Percentiles rank a stretch among this genome's conserved stretches.
Evolutionary conservation across 2,888 invertebrate species (phyloP).

Genomic region (Stegophylla sp.): DNA sequence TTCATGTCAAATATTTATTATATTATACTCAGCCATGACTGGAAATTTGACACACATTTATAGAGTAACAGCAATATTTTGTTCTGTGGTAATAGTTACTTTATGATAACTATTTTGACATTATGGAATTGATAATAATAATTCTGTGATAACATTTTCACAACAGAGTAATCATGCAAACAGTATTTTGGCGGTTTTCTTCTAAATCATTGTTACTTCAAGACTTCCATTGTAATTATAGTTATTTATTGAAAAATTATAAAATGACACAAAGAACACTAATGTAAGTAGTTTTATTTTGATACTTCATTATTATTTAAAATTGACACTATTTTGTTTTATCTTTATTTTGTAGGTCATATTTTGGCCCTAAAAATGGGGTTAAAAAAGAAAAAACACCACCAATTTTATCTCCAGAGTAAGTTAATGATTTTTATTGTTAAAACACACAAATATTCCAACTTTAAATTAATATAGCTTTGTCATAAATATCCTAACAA

Average conservation of each 20-base stretch:
- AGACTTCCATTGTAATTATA: neutral
- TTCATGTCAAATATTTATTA: too few relatives aligned
- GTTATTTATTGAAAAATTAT: neutral
- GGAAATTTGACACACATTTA: too few relatives aligned
- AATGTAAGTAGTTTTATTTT: constrained; percentile 36
- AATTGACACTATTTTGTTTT: neutral
- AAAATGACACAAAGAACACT: constrained; percentile 54
- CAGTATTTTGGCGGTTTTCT: constrained; percentile 50
- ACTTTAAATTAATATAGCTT: too few relatives aligned
- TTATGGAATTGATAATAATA: neutral
- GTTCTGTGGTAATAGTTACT: too few relatives aligned
- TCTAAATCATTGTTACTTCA: neutral
- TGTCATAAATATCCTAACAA: too few relatives aligned
- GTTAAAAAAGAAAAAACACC: constrained; percentile 30
- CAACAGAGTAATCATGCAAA: constrained; percentile 3
- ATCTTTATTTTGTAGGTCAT: constrained; percentile 26
- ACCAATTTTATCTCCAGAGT: constrained; percentile 25
- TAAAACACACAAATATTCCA: neutral
- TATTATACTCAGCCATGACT: too few relatives aligned
- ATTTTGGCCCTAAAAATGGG: constrained; percentile 38
- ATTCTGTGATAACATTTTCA: constrained; percentile 20
- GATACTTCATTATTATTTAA: neutral
- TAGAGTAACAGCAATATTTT: too few relatives aligned
- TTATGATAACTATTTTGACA: too few relatives aligned
- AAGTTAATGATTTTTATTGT: constrained; percentile 13